Evolutionary conservation across 2,797 vertebrate genomes (phyloP).

Genomic region (Chaetodon trifasciatus): DNA sequence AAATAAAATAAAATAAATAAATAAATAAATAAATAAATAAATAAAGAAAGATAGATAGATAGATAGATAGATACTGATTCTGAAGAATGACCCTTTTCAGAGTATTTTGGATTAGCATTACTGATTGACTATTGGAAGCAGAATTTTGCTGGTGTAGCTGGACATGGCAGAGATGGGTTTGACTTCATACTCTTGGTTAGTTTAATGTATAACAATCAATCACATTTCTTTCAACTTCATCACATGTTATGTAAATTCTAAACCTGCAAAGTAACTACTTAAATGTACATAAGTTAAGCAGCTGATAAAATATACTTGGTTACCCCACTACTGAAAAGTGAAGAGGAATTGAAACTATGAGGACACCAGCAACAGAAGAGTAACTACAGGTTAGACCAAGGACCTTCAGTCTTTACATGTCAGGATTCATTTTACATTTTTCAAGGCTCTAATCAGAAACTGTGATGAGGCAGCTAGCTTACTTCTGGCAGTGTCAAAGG

Average conservation of each 20-base stretch:
- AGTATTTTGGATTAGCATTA: background rate
- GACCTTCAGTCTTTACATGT: background rate
- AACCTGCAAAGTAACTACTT: background rate
- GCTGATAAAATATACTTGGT: background rate
- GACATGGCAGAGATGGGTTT: background rate
- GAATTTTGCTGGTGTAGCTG: background rate
- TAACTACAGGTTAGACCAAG: background rate
- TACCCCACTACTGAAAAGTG: background rate
- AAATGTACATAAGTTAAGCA: background rate
- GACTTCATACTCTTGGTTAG: background rate
- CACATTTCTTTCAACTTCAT: no score
- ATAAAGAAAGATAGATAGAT: no score
- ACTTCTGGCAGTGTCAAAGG: background rate
- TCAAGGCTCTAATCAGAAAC: slow-evolving; percentile 2
- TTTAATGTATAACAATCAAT: no score
- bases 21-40: no score
- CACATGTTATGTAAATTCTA: background rate
- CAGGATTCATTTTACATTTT: background rate
- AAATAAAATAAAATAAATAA: no score
- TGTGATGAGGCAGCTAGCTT: background rate
- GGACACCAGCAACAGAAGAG: background rate
- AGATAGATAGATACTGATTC: no score
- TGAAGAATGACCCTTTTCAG: background rate
- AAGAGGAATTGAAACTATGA: background rate
- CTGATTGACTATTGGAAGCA: background rate